phyloP scores from a whole-genome alignment of 2,113 vertebrate genomes.

The Bufo gargarizans region DNA sequence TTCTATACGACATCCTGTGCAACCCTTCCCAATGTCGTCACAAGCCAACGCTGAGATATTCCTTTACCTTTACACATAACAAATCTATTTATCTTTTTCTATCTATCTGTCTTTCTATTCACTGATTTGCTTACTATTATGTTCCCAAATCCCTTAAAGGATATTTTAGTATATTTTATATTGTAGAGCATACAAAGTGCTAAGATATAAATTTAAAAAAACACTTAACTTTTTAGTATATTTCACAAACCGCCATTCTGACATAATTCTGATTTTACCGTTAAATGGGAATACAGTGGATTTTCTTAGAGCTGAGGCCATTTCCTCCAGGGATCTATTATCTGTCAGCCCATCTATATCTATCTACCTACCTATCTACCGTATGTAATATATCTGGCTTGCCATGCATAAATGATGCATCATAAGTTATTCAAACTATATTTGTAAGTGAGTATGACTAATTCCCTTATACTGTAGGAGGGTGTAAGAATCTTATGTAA shows the following conservation, averaged over 20 bases:
- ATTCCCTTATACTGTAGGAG: neutral
- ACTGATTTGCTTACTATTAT: neutral
- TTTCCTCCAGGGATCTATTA: slow-evolving; percentile 42
- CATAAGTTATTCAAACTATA: neutral
- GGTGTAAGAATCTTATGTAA: neutral
- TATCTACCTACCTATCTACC: neutral
- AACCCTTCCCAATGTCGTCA: slow-evolving; percentile 59
- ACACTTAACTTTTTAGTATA: neutral
- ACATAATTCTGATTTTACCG: neutral
- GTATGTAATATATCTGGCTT: neutral
- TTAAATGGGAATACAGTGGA: slow-evolving; percentile 31
- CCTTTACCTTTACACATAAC: neutral
- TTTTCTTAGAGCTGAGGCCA: slow-evolving; percentile 21
- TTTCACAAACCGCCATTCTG: neutral
- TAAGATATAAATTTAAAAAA: neutral
- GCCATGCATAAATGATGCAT: neutral
- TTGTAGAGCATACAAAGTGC: too few relatives aligned
- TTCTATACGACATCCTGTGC: slow-evolving; percentile 49
- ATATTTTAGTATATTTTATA: slow-evolving; percentile 35
- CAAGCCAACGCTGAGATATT: neutral
- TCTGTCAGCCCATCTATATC: neutral
- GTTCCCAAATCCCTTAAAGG: slow-evolving; percentile 65
- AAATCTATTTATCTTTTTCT: neutral
- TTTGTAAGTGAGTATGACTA: neutral
- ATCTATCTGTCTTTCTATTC: slow-evolving; percentile 5